These are phyloP conservation scores for Osmoderma eremita DNA, from an alignment of 2,888 invertebrate genomes.

Conservation along the genomic window DNA sequence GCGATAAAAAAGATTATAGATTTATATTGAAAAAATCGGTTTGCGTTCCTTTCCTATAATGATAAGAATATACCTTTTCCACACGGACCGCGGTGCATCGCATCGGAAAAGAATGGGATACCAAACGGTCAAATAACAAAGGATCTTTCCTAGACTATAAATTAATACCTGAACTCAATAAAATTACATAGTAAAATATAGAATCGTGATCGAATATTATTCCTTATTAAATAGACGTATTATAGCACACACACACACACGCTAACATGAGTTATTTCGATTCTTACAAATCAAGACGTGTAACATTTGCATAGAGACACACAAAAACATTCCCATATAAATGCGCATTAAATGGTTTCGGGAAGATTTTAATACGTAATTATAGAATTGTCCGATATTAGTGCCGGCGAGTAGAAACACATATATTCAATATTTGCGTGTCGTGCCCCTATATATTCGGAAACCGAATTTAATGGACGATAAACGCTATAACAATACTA, in stretches of 20 bases:
- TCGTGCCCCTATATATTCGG: constrained; percentile 15
- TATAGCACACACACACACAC: no score
- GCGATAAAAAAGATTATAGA: constrained; percentile 5
- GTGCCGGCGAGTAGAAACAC: background rate
- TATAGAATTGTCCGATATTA: constrained; percentile 25
- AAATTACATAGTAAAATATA: constrained; percentile 36
- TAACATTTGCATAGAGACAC: constrained; percentile 33
- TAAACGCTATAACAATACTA: constrained; percentile 25
- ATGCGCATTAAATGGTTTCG: constrained; percentile 10
- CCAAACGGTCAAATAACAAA: constrained; percentile 2
- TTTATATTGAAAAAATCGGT: constrained; percentile 21
- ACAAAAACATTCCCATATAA: constrained; percentile 14
- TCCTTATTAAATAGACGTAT: constrained; percentile 34
- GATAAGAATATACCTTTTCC: constrained; percentile 31
- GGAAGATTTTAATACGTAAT: constrained; percentile 40
- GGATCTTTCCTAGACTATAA: constrained; percentile 17
- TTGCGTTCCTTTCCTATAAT: constrained; percentile 27
- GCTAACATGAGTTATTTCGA: constrained; percentile 41
- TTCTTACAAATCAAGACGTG: constrained; percentile 2
- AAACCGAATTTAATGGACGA: constrained; percentile 22
- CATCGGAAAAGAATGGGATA: no score
- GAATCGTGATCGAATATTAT: constrained; percentile 32
- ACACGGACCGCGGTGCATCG: no score
- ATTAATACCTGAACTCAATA: constrained; percentile 38
- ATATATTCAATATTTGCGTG: constrained; percentile 25